Evolutionary conservation across 2,888 invertebrate genomes (phyloP).

Genomic region (Mythimna loreyi): DNA sequence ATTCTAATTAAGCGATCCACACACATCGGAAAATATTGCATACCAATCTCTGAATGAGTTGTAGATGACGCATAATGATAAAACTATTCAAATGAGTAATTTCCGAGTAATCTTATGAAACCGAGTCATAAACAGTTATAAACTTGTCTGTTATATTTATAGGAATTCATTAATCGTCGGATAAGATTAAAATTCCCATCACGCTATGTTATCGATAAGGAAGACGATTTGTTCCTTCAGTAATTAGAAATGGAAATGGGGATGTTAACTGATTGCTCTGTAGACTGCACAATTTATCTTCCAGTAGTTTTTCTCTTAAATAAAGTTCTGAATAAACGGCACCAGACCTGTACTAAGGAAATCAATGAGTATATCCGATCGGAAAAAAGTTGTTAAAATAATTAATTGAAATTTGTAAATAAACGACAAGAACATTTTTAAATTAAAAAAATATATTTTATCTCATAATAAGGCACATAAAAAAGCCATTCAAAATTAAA

Average conservation of each 20-base stretch:
- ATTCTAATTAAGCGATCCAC: slow-evolving; percentile 21
- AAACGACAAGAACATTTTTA: too few species aligned
- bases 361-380: too few species aligned
- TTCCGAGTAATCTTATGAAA: slow-evolving; percentile 55
- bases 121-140: slow-evolving; percentile 41
- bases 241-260: slow-evolving; percentile 52
- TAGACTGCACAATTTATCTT: neutral
- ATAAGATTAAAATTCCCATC: slow-evolving; percentile 42
- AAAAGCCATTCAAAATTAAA: too few species aligned
- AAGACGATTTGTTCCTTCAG: slow-evolving; percentile 39
- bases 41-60: slow-evolving; percentile 20
- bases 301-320: neutral
- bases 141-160: slow-evolving; percentile 47
- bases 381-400: too few species aligned
- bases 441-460: too few species aligned
- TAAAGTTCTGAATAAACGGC: neutral
- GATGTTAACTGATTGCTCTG: slow-evolving; percentile 37
- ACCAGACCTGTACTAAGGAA: neutral
- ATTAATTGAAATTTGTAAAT: too few species aligned
- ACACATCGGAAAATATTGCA: slow-evolving; percentile 43
- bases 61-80: slow-evolving; percentile 50
- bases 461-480: too few species aligned
- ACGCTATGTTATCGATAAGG: slow-evolving; percentile 25
- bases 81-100: slow-evolving; percentile 43
- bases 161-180: slow-evolving; percentile 38